Base-by-base conservation (phyloP, 1,140 invertebrate species). In the Meloidogyne exigua region DNA sequence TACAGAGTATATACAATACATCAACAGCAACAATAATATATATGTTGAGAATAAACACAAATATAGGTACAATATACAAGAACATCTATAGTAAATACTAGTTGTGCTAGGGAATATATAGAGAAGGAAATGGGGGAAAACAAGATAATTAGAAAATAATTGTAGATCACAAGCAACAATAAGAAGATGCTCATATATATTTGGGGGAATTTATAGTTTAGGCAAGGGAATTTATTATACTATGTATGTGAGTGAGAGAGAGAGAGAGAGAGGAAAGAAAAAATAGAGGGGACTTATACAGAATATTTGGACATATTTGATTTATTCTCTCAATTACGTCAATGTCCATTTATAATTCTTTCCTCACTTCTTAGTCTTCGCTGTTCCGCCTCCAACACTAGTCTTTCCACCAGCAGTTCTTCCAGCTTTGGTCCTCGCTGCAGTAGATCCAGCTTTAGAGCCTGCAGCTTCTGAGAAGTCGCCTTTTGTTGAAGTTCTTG, bases 1-100 rank as follows among this genome's bases (percentile, higher is more conserved):
- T n/a, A n/a, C n/a, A n/a, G n/a, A n/a, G n/a, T n/a, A n/a, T 57
- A 57, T 57, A 57, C 49, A 57, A 57, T 57, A 57, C 49, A 57
- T 57, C 49, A 57, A 57, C 49, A 57, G 18, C 18, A 57, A 57
- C 49, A 57, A 57, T 57, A 57, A 57, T 57, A 57, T 57, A 57
- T 57, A 57, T 57, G 49, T 57, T 57, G 18, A 57, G 49, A 57
- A n/a, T n/a, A n/a, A n/a, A n/a, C n/a, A n/a, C n/a, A n/a, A n/a
- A n/a, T n/a, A n/a, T n/a, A n/a, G n/a, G n/a, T n/a, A n/a, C n/a
- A n/a, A n/a, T n/a, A n/a, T n/a, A n/a, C n/a, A n/a, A n/a, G n/a
- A n/a, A n/a, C n/a, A n/a, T n/a, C n/a, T n/a, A n/a, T n/a, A n/a
- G n/a, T n/a, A n/a, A n/a, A n/a, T n/a, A n/a, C n/a, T n/a, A n/a